Conservation (phyloP, 2,113 vertebrate genomes). For the Talpa occidentalis region DNA sequence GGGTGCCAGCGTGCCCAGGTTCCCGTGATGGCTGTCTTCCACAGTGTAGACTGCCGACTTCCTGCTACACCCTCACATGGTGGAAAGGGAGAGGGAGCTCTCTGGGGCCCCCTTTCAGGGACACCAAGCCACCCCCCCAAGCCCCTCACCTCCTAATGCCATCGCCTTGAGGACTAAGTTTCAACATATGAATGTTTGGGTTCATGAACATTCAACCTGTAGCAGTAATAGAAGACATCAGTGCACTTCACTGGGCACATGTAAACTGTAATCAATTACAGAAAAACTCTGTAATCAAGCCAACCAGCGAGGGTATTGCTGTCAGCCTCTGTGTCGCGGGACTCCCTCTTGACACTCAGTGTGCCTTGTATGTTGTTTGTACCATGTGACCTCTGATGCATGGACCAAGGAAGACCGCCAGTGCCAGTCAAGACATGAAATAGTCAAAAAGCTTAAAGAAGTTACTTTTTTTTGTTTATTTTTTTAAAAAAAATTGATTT, state of each 20-base stretch:
- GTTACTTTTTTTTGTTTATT: no score
- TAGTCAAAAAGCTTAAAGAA: not conserved
- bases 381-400: not conserved
- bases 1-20: no score
- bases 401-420: not conserved
- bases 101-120: not conserved
- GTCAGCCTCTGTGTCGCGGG: not conserved
- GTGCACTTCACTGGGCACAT: not conserved
- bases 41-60: not conserved
- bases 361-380: not conserved
- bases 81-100: not conserved
- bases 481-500: no score
- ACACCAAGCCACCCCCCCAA: not conserved
- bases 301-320: not conserved
- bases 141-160: not conserved
- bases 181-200: not conserved
- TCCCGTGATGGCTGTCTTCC: not conserved
- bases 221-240: not conserved
- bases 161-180: not conserved
- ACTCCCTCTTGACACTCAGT: no score
- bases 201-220: not conserved
- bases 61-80: not conserved
- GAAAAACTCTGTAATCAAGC: not conserved
- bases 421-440: not conserved
- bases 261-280: not conserved